Conservation (phyloP, 2,113 vertebrate species). For the Mirounga angustirostris region DNA sequence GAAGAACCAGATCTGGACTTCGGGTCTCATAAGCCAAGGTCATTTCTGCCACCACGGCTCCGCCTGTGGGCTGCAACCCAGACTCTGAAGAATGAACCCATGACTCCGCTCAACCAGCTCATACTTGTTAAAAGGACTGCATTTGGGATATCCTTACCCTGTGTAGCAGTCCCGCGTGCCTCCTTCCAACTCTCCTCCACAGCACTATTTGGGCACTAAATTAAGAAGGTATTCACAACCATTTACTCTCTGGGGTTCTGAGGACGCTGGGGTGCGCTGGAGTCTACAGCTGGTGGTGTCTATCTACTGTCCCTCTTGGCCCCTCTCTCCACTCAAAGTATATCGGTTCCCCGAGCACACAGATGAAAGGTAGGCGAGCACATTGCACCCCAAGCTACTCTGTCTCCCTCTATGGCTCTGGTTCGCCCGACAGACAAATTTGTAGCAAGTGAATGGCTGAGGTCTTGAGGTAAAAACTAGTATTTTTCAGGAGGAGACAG, state of each 20-base stretch:
- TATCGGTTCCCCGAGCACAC: background rate
- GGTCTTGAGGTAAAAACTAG: background rate
- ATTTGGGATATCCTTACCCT: background rate
- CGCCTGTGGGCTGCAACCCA: background rate
- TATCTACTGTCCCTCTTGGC: background rate
- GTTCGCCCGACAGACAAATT: background rate
- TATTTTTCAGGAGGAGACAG: background rate
- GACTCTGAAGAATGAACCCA: background rate
- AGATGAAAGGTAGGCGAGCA: background rate
- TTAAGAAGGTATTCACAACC: background rate
- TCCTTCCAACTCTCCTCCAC: background rate
- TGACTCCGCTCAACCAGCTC: background rate
- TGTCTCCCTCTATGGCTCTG: background rate
- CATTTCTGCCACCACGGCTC: background rate
- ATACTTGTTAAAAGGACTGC: background rate
- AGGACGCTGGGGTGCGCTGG: background rate
- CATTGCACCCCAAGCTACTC: background rate
- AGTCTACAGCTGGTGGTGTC: background rate
- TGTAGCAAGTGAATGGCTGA: background rate
- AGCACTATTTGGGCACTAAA: background rate
- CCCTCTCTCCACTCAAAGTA: background rate
- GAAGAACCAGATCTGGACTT: background rate
- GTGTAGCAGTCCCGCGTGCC: background rate
- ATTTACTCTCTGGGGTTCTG: background rate
- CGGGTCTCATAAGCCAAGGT: background rate